These are phyloP conservation scores for Novumbra hubbsi DNA, from an alignment of 2,797 vertebrate species.

Conservation along the genomic window DNA sequence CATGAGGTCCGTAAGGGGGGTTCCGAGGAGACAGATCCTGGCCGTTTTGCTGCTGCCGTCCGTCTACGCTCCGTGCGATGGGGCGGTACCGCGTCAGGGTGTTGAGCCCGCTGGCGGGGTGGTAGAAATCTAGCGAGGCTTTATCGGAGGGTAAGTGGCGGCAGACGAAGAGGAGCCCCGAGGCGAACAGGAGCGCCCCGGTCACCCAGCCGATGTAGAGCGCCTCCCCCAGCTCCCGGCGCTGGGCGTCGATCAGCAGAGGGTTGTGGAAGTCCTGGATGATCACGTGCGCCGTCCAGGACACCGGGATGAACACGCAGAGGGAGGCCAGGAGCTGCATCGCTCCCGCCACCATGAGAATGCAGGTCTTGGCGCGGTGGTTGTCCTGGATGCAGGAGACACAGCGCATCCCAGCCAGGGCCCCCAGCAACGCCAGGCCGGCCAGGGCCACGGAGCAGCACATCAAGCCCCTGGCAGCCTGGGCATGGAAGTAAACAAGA, in stretches of 20 bases:
- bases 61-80: conserved; percentile 31
- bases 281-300: conserved; percentile 84
- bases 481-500: not conserved
- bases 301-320: conserved; percentile 84
- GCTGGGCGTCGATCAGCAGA: conserved; percentile 77
- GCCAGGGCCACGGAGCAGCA: conserved; percentile 77
- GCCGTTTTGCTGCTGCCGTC: conserved; percentile 41
- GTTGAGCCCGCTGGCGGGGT: conserved; percentile 30
- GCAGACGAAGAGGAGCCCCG: conserved; percentile 80
- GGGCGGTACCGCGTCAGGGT: conserved; percentile 53
- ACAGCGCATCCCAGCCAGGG: conserved; percentile 74
- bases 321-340: conserved; percentile 79
- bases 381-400: conserved; percentile 68
- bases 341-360: conserved; percentile 74
- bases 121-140: conserved; percentile 47
- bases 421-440: conserved; percentile 80
- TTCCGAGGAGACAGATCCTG: conserved; percentile 28
- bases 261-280: conserved; percentile 93
- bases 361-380: conserved; percentile 64
- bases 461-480: conserved; percentile 83
- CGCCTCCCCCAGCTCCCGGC: conserved; percentile 90
- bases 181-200: conserved; percentile 72
- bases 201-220: conserved; percentile 90
- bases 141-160: conserved; percentile 73
- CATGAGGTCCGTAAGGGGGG: conserved; percentile 29